Conservation (phyloP, 1,140 invertebrate species). For the Doryteuthis pealeii region DNA sequence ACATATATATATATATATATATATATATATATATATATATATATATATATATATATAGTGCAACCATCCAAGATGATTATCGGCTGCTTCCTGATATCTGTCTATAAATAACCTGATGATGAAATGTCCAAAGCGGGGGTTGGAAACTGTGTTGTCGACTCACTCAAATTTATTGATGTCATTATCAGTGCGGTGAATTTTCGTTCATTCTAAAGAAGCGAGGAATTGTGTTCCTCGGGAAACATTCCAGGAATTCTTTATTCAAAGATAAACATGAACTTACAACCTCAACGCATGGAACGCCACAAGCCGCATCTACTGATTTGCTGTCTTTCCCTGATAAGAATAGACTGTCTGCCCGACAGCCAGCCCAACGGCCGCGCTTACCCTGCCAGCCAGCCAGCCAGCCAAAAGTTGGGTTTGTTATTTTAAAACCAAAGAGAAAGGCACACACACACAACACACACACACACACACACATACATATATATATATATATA, state of each 20-base stretch:
- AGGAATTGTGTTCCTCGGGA: too few species aligned
- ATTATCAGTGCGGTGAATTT: too few species aligned
- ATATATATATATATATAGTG: too few species aligned
- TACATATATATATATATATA: not conserved
- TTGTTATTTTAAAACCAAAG: not conserved
- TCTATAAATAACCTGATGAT: too few species aligned
- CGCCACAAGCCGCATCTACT: not conserved
- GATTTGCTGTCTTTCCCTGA: not conserved
- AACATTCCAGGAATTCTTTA: too few species aligned
- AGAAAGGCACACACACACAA: not conserved
- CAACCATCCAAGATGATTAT: not conserved
- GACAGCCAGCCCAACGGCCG: not conserved
- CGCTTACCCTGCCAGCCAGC: not conserved
- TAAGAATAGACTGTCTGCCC: not conserved
- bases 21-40: conserved; percentile 14
- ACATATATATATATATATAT: conserved; percentile 13
- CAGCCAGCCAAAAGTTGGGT: conserved; percentile 5
- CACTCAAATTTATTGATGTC: too few species aligned
- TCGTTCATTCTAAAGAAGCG: too few species aligned
- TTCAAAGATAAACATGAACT: too few species aligned
- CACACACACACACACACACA: not conserved
- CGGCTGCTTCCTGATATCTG: too few species aligned
- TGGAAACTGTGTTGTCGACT: too few species aligned
- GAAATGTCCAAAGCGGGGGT: too few species aligned
- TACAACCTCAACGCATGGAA: not conserved